Conservation (phyloP, 2,888 invertebrate genomes). For the Eugnorisma glareosa region DNA sequence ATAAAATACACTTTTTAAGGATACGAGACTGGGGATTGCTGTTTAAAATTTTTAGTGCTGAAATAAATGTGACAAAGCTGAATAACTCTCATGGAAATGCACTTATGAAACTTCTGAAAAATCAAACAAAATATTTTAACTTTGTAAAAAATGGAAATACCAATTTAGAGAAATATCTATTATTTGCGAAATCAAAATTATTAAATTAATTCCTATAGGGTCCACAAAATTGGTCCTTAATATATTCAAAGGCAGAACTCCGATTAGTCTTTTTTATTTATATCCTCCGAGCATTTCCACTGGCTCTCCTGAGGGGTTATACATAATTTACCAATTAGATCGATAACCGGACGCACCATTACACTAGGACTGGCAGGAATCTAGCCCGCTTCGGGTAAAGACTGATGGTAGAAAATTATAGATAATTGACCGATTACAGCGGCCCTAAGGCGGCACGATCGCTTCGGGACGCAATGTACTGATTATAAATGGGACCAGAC, state of each 20-base stretch:
- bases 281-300: slow-evolving; percentile 27
- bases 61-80: neutral
- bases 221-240: neutral
- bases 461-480: slow-evolving; percentile 82
- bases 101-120: neutral
- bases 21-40: neutral
- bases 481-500: slow-evolving; percentile 88
- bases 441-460: slow-evolving; percentile 78
- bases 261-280: slow-evolving; percentile 39
- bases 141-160: too few species aligned
- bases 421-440: slow-evolving; percentile 89
- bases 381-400: slow-evolving; percentile 84
- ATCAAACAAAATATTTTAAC: too few species aligned
- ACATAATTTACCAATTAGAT: slow-evolving; percentile 87
- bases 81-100: neutral
- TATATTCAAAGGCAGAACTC: slow-evolving; percentile 8
- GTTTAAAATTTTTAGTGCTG: neutral
- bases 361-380: slow-evolving; percentile 79
- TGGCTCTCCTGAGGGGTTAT: slow-evolving; percentile 67
- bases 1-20: slow-evolving; percentile 36
- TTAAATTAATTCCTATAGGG: neutral
- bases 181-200: too few species aligned
- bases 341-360: slow-evolving; percentile 81
- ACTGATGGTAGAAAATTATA: slow-evolving; percentile 90
- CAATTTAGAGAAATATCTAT: too few species aligned